phyloP scores from a whole-genome alignment of 2,113 vertebrate genomes.

The Benitochromis conjunctus region DNA sequence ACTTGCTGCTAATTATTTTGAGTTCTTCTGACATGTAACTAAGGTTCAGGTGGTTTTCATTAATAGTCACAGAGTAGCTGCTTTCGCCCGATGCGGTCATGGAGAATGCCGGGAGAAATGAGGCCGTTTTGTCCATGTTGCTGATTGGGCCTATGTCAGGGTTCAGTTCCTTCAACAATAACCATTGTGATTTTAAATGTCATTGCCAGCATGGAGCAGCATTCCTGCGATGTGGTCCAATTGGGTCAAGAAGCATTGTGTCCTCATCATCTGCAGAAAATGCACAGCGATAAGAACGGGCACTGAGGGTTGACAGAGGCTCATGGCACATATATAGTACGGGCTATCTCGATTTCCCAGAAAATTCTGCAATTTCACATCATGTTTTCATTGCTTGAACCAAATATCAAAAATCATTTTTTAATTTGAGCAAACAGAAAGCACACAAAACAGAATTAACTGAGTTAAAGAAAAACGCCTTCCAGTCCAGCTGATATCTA shows the following conservation, averaged over 20 bases:
- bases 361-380: background rate
- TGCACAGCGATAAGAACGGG: slow-evolving; percentile 4
- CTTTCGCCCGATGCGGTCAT: background rate
- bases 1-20: background rate
- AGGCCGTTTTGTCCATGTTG: background rate
- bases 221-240: slow-evolving; percentile 21
- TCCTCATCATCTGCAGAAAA: slow-evolving; percentile 26
- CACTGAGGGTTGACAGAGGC: background rate
- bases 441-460: background rate
- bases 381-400: background rate
- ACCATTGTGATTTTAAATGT: slow-evolving; percentile 58
- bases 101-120: background rate
- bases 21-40: background rate
- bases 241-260: slow-evolving; percentile 51
- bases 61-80: background rate
- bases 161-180: slow-evolving; percentile 38
- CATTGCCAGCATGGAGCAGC: slow-evolving; percentile 19
- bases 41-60: background rate
- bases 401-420: background rate
- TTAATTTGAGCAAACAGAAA: background rate
- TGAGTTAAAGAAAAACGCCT: background rate
- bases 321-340: background rate
- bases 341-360: background rate
- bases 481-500: background rate
- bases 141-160: slow-evolving; percentile 14